A percentile compares a stretch with the other conserved stretches of the same genome.
Evolutionary conservation across 2,113 vertebrate species (phyloP).

Genomic region (Xyrauchen texanus): DNA sequence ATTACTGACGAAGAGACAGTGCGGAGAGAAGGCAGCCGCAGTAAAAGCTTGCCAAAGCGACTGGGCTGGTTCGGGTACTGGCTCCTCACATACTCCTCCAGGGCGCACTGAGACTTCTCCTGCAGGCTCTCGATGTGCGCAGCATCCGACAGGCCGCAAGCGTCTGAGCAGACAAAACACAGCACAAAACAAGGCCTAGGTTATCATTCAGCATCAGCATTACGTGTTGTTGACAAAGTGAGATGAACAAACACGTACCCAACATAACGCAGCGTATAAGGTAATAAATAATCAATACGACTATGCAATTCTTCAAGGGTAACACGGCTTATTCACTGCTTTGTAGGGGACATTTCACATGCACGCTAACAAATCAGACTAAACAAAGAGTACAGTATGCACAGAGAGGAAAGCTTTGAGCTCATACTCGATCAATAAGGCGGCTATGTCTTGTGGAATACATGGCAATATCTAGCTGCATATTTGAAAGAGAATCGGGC

Average conservation of each 20-base stretch:
- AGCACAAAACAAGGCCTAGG: conserved; percentile 47
- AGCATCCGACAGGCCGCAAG: conserved; percentile 96
- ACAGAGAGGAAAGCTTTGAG: background rate
- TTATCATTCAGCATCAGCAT: conserved; percentile 72
- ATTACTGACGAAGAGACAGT: conserved; percentile 97
- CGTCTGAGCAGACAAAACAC: conserved; percentile 78
- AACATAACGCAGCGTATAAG: conserved; percentile 69
- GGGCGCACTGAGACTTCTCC: conserved; percentile 96
- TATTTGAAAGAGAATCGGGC: conserved; percentile 66
- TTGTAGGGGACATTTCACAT: conserved; percentile 53
- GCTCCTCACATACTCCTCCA: conserved; percentile 97
- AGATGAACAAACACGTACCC: conserved; percentile 72
- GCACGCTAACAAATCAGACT: conserved; percentile 59
- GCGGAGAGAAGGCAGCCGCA: conserved; percentile 93
- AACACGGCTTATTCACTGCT: conserved; percentile 35
- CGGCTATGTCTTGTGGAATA: conserved; percentile 24
- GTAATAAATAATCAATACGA: conserved; percentile 68
- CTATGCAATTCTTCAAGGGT: conserved; percentile 41
- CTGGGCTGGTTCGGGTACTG: conserved; percentile 98
- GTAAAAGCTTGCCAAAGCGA: conserved; percentile 96
- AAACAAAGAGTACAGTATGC: conserved; percentile 56
- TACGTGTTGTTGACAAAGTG: conserved; percentile 72
- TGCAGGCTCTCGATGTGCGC: conserved; percentile 98
- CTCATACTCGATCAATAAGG: conserved; percentile 6
- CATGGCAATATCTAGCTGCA: conserved; percentile 25